Evolutionary conservation across 2,888 invertebrate genomes (phyloP), one percentile per base, ranked within the genome.

Genomic region (Enchytraeus crypticus): DNA sequence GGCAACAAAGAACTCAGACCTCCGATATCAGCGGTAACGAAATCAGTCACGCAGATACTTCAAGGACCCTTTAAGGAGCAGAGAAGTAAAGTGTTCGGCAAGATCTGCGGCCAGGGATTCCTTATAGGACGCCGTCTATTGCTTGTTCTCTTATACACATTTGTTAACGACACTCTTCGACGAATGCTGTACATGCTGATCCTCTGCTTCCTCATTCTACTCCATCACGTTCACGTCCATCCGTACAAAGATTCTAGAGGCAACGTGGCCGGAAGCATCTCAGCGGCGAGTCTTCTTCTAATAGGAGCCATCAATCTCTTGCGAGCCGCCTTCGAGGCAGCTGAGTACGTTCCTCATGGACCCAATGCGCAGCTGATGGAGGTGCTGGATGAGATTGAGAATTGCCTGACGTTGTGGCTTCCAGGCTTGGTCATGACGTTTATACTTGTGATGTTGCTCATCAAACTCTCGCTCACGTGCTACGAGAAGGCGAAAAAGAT

Each of bases 301-400:
- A 62, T 65, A 14, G 64, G 64, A 0, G 65, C 63, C 23, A 65
- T 68, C 18, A 68, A 68, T 54, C 60, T 68, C 8, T 66, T 68
- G 26, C 53, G 68, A 8, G 66, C 68, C 27, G 66, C 63, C 46
- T 68, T 68, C 47, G 64, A 68, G 54, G 65, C 66, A 30, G 68
- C 68, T 0, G 68, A 68, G 47, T 68, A 68, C 59, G 53, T 62
- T 21, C 68, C 68, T 2, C 66, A 64, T 32, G 68, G 68, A n/a
- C 68, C 68, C 1, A 68, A 68, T 56, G 58, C 53, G 29, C 21
- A 57, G 1, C 64, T 68, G 43, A 68, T 68, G 66, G 34, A 43
- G 38, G 63, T 68, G 11, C 64, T 68, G 51, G 62, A 64, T 4
- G 65, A 66, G 30, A 34, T 65, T 2, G 68, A 68, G 53, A 67